Base-by-base conservation (phyloP, 2,113 vertebrate genomes). In the Megalops atlanticus region DNA sequence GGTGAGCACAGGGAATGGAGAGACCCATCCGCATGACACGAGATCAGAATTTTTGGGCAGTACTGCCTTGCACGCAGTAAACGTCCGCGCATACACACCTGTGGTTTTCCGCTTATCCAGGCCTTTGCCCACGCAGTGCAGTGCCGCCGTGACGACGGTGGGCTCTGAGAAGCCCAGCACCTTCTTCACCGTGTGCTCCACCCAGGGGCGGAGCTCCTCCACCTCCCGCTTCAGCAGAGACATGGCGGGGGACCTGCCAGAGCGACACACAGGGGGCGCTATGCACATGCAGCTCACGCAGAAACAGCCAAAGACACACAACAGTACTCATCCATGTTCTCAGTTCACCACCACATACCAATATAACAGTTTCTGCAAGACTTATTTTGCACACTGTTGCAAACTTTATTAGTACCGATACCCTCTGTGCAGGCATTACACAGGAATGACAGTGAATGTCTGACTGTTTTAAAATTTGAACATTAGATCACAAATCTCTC, bases 91-190 rank as follows among this genome's bases (percentile, higher is more conserved):
- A 64, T 35, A 84, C 89, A 49, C 91, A 98, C 98, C 98, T 0
- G 94, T 96, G 0, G 97, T 98, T 86, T 98, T 99, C 83, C 97
- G 95, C 81, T 99, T 99, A 87, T 99, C 98, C 91, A 99, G 95
- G 43, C 98, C 97, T 49, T 99, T 99, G 0, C 97, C 97, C 0
- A 99, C 95, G 36, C 98, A 99, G 90, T 99, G 97, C 43, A 99
- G 84, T 0, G 97, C 97, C 0, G 97, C 97, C 0, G 96, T 98
- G 71, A 99, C 97, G 78, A 98, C 97, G 0, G 98, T 98, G 87
- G 96, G 97, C 85, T 99, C 98, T 0, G 97, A 98, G 91, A 99
- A 98, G 1, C 98, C 98, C 81, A 99, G 89, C 3, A 99, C 97
- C 4, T 97, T 94, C 88, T 99, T 99, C 84, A 99, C 97, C 0